Conservation (phyloP, 1,140 invertebrate genomes). For the Ostrea denselamellosa region DNA sequence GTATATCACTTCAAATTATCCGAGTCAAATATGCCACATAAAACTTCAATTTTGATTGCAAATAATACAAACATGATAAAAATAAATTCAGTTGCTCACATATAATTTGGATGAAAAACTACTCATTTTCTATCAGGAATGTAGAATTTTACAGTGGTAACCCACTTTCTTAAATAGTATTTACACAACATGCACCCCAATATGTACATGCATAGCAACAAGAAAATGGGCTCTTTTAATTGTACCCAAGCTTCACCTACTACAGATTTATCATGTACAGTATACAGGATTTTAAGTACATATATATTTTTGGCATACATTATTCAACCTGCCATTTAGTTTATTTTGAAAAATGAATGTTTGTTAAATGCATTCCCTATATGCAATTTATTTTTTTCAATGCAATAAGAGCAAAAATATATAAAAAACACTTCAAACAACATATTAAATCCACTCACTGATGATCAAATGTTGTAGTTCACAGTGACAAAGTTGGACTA, state of each 20-base stretch:
- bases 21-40: too few relatives aligned
- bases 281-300: neutral
- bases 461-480: too few relatives aligned
- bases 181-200: neutral
- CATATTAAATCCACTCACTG: too few relatives aligned
- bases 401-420: neutral
- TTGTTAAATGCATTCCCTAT: neutral
- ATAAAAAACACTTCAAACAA: too few relatives aligned
- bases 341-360: too few relatives aligned
- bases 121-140: neutral
- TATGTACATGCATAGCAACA: neutral
- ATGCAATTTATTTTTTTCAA: neutral
- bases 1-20: too few relatives aligned
- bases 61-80: too few relatives aligned
- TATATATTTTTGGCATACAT: neutral
- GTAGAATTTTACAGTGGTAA: neutral
- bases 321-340: conserved; percentile 1
- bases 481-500: too few relatives aligned
- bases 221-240: neutral
- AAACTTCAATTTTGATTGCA: too few relatives aligned
- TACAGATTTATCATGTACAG: neutral
- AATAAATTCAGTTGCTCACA: neutral
- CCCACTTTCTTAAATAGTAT: neutral
- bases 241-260: neutral
- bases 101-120: neutral